Conservation (phyloP, 2,888 invertebrate genomes). For the Imbricaverruca yamaguchii region DNA sequence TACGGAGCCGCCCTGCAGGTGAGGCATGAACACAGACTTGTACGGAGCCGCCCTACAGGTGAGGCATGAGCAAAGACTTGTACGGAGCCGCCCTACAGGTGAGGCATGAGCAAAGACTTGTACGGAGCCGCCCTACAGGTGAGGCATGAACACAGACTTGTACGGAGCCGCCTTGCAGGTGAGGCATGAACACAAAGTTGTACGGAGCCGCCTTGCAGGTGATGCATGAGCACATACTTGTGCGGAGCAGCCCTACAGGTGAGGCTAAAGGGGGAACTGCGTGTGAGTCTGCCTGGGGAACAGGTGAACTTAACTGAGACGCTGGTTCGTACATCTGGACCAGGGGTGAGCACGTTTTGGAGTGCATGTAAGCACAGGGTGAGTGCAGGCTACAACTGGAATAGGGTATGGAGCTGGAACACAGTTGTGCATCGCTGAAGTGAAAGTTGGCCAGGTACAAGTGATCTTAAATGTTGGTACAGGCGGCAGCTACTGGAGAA, state of each 20-base stretch:
- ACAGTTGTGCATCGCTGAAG: too few relatives aligned
- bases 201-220: slow-evolving; percentile 83
- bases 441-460: too few relatives aligned
- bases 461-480: too few relatives aligned
- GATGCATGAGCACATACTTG: slow-evolving; percentile 74
- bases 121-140: slow-evolving; percentile 83
- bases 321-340: too few relatives aligned
- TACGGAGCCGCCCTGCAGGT: slow-evolving; percentile 83
- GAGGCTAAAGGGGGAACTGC: slow-evolving; percentile 32
- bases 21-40: slow-evolving; percentile 74
- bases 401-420: too few relatives aligned
- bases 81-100: slow-evolving; percentile 83
- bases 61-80: slow-evolving; percentile 74
- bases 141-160: slow-evolving; percentile 74
- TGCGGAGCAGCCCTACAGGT: slow-evolving; percentile 83
- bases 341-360: too few relatives aligned
- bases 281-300: too few relatives aligned
- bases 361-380: too few relatives aligned
- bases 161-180: slow-evolving; percentile 83
- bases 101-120: slow-evolving; percentile 74
- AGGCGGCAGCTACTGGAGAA: too few relatives aligned
- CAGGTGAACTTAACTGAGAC: too few relatives aligned
- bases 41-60: slow-evolving; percentile 83
- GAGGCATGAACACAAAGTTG: slow-evolving; percentile 74
- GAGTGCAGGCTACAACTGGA: too few relatives aligned